phyloP scores from a whole-genome alignment of 2,888 invertebrate species.

The Fragum whitleyi region DNA sequence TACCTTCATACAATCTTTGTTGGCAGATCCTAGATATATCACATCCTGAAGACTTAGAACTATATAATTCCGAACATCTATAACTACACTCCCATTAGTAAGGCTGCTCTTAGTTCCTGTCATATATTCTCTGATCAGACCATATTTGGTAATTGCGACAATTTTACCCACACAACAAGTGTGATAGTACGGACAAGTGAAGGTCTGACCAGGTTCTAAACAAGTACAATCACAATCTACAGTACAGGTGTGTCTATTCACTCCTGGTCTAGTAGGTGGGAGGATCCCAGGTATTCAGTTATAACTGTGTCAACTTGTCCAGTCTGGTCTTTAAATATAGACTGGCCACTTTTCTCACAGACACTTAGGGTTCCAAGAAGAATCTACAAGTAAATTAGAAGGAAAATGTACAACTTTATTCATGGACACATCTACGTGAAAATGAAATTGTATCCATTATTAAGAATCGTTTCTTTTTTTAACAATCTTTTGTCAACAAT shows the following conservation, averaged over 20 bases:
- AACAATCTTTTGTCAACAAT: too few relatives aligned
- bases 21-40: slow-evolving; percentile 15
- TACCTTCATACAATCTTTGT: neutral
- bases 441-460: too few relatives aligned
- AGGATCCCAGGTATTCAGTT: slow-evolving; percentile 23
- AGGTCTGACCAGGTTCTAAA: slow-evolving; percentile 32
- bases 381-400: slow-evolving; percentile 53
- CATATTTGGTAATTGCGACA: slow-evolving; percentile 52
- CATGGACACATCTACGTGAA: too few relatives aligned
- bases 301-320: slow-evolving; percentile 44
- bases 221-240: slow-evolving; percentile 42
- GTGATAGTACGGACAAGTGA: slow-evolving; percentile 57
- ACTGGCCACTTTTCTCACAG: slow-evolving; percentile 46
- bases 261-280: neutral
- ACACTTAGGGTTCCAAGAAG: slow-evolving; percentile 54
- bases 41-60: slow-evolving; percentile 33
- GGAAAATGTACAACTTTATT: too few relatives aligned
- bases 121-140: slow-evolving; percentile 54
- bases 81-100: neutral
- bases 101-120: neutral
- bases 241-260: slow-evolving; percentile 30
- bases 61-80: slow-evolving; percentile 25
- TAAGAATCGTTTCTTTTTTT: too few relatives aligned
- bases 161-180: slow-evolving; percentile 57
- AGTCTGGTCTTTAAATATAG: slow-evolving; percentile 59